Base-by-base conservation (phyloP, 35 echinoderm and acorn worm species). In the Ophioderma brevispina region DNA sequence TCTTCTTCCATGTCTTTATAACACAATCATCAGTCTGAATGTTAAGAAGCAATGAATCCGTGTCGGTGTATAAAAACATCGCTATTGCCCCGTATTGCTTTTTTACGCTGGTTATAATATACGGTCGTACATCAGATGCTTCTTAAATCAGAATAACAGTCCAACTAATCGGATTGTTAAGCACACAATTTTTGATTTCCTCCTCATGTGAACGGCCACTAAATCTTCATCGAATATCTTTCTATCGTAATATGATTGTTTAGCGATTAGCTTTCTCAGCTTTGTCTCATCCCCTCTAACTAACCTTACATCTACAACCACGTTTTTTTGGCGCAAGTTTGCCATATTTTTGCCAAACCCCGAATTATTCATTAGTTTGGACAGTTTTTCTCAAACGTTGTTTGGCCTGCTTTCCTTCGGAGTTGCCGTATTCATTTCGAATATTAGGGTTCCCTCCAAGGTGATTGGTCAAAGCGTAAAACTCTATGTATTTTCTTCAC, bases 21-120 rank as follows among this genome's bases (percentile, higher is more conserved):
- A 89, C 75, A 89, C 87, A n/a, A 49, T 89, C 87, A 32, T 79
- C 87, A 32, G 87, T 89, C 38, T 87, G 0, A 35, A 87, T 87
- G 18, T 87, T 5, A 39, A 87, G 86, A 35, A 87, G 63, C 21
- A 87, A 41, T 23, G 33, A 39, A 76, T 87, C 86, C 31, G 86
- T 87, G 86, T 87, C 63, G 31, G 35, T 87, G 39, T 87, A 87
- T 36, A 87, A 38, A n/a, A 19, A 87, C 33, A 36, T 78, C 23
- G 42, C 38, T 78, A 1, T 77, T 1, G 33, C 31, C 50, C 64
- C 37, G 41, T 83, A 83, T 33, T 33, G n/a, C 41, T 50, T 31
- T 41, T 83, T 83, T 10, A 83, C 5, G n/a, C 37, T 42, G 37
- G 28, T 83, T 50, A 41, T 83, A 87, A 31, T 38, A 41, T 10